Base-by-base conservation (phyloP, 2,888 invertebrate genomes). In the Gryllus longicercus region DNA sequence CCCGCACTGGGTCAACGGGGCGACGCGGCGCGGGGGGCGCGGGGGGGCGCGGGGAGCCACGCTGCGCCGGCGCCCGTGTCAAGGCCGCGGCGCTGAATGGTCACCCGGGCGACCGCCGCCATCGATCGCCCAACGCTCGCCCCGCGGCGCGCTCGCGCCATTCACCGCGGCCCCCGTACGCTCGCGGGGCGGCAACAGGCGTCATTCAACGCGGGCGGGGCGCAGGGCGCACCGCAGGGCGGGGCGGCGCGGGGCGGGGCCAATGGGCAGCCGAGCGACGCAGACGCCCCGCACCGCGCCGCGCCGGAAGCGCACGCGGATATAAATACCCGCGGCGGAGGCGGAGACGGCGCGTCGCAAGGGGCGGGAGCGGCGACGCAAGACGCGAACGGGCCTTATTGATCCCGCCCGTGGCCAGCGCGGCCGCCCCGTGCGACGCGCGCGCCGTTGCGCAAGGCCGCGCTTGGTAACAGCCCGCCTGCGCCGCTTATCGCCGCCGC, bases 111-210 rank as follows among this genome's bases (percentile, higher is more conserved):
- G 51, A 51, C 25, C 38, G 38, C 5, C 78, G 78, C 78, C 21
- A 51, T 21, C 21, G 21, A n/a, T 23, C 78, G 77, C 49, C 50
- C 16, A 2, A 49, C 50, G 77, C 49, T 14, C 77, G 50, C 77
- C n/a, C 50, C 50, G 51, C 77, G 18, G 50, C 18, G 77, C 49
- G 77, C 77, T 21, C 50, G 51, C 50, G 78, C 51, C 50, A 50
- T 18, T 77, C 18, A 50, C 23, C 25, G 77, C 51, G 23, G 50
- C 76, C 5, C 76, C 49, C 76, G 50, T 50, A 76, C 18, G 38
- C 76, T 11, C 51, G 63, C 63, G 63, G 63, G 63, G 18, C 78
- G 51, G 51, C 51, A 14, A 51, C 78, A 50, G 77, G 77, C 77
- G 77, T 38, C 38, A 38, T 38, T 38, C 38, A 38, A 5, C 38